A percentile compares a stretch with the other conserved stretches of the same genome.
These are phyloP conservation scores for Tillus elongatus DNA, from an alignment of 2,888 invertebrate species.

Conservation along the genomic window DNA sequence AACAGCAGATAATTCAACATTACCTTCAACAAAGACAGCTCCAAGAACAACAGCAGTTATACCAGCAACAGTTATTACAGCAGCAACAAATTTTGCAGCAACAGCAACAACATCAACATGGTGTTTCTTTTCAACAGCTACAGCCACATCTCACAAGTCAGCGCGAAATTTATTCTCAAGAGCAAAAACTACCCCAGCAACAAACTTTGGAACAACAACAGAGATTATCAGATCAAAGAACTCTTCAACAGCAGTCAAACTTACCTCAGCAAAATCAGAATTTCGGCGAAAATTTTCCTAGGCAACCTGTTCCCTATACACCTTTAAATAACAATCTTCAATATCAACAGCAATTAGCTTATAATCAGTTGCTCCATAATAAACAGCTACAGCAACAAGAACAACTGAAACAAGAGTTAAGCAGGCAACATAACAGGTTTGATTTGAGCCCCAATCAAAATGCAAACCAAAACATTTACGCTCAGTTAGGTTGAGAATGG, in stretches of 20 bases:
- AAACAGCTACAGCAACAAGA: conserved; percentile 28
- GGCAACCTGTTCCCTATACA: conserved; percentile 27
- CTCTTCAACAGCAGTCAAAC: conserved; percentile 10
- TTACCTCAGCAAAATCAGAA: conserved; percentile 9
- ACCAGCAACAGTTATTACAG: conserved; percentile 12
- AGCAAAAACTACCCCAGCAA: conserved; percentile 25
- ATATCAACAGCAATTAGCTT: conserved; percentile 25
- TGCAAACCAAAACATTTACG: conserved; percentile 25
- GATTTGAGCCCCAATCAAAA: conserved; percentile 22
- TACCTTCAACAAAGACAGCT: conserved; percentile 19
- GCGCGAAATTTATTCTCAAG: conserved; percentile 9
- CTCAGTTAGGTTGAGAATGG: conserved; percentile 27
- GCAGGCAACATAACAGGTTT: conserved; percentile 33
- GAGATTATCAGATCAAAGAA: conserved; percentile 11
- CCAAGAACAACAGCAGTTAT: conserved; percentile 6
- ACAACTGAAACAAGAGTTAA: conserved; percentile 28
- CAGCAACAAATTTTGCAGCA: conserved; percentile 9
- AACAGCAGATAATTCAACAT: conserved; percentile 17
- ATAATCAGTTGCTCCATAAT: conserved; percentile 28
- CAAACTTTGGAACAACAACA: conserved; percentile 27
- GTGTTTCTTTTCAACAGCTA: conserved; percentile 16
- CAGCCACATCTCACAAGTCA: conserved; percentile 22
- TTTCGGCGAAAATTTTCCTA: neutral
- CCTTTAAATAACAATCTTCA: conserved; percentile 24
- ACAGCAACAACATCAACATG: conserved; percentile 13